These are phyloP conservation scores for Otis tarda DNA, from an alignment of 2,113 vertebrate species.

Conservation along the genomic window DNA sequence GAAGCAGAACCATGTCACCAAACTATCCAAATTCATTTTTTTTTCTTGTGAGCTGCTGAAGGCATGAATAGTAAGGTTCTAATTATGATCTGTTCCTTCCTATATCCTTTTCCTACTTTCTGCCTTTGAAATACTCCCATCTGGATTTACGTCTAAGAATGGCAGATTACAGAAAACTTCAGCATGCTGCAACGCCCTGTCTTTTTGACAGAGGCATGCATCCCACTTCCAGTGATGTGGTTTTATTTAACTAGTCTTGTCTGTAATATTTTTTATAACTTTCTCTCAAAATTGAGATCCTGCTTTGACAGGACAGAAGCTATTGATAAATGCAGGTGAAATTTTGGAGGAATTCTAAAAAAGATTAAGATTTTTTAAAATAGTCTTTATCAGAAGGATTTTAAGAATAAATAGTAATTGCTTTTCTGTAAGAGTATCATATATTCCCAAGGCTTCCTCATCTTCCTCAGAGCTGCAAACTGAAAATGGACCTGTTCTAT, in stretches of 20 bases:
- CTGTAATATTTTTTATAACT: background rate
- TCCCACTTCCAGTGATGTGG: background rate
- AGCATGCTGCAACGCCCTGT: background rate
- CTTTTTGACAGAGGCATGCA: background rate
- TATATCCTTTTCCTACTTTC: background rate
- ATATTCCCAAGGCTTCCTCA: background rate
- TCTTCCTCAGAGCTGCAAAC: background rate
- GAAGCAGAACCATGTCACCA: background rate
- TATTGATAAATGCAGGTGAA: background rate
- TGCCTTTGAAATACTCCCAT: background rate
- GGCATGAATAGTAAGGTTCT: background rate
- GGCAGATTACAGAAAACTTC: background rate
- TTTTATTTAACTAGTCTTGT: background rate
- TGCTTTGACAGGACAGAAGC: background rate
- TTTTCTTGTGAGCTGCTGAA: background rate
- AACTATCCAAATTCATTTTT: background rate
- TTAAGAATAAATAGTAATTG: conserved; percentile 12
- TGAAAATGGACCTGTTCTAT: conserved; percentile 26
- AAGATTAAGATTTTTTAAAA: background rate
- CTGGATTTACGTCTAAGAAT: background rate
- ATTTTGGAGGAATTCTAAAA: background rate
- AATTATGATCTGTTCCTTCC: background rate
- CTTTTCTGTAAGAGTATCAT: background rate
- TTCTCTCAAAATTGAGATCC: background rate
- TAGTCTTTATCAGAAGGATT: background rate